Percentiles rank a stretch among this genome's conserved stretches.
These are phyloP conservation scores for Temnothorax curvispinosus DNA, from an alignment of 1,140 invertebrate species.

Conservation along the genomic window DNA sequence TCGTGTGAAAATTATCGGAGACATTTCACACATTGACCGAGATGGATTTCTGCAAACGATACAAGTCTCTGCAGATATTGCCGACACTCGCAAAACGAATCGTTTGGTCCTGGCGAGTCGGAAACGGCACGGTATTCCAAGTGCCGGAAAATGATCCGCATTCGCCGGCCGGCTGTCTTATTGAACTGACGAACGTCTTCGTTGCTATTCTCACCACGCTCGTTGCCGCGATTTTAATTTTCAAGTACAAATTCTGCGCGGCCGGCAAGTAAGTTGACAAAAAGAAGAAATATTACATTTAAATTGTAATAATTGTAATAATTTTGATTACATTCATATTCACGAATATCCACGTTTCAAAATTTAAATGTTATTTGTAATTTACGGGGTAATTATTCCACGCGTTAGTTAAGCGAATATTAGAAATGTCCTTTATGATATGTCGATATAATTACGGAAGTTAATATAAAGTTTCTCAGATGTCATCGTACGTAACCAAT, in stretches of 20 bases:
- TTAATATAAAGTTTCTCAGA: background rate
- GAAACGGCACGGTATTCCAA: conserved; percentile 71
- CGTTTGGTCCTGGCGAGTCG: conserved; percentile 72
- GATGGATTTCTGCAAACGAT: conserved; percentile 74
- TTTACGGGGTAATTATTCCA: background rate
- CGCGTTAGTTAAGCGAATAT: background rate
- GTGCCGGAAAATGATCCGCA: conserved; percentile 59
- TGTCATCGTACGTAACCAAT: background rate
- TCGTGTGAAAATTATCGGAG: conserved; percentile 12
- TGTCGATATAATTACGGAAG: background rate
- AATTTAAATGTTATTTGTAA: background rate
- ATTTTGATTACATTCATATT: background rate
- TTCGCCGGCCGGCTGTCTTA: conserved; percentile 67
- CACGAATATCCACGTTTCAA: background rate
- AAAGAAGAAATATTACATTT: background rate
- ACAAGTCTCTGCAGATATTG: conserved; percentile 66
- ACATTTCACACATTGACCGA: background rate
- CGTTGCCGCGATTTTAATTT: conserved; percentile 47
- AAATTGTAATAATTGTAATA: background rate
- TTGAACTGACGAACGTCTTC: conserved; percentile 73
- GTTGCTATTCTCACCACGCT: conserved; percentile 65
- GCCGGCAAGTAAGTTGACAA: conserved; percentile 70
- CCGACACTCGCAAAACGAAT: conserved; percentile 65
- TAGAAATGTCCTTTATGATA: background rate
- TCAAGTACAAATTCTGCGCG: conserved; percentile 66